Base-by-base conservation (phyloP, 2,113 vertebrate genomes). In the Syrrhaptes paradoxus region DNA sequence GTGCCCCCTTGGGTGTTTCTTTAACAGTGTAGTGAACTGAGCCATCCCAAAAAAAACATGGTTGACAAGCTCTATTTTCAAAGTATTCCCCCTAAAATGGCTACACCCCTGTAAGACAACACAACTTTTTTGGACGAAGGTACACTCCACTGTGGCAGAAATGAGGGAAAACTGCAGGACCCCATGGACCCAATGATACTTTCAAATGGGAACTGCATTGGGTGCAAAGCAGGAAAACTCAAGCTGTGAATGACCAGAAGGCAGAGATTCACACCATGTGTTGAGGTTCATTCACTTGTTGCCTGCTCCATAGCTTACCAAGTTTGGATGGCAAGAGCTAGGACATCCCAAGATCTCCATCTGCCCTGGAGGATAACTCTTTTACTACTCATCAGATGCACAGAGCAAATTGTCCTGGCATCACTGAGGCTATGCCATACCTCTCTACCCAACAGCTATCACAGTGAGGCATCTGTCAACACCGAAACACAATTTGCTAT, bases 1-100 rank as follows among this genome's bases (percentile, higher is more conserved):
- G 90, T 94, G n/a, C 75, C 70, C 45, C 73, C n/a, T 68, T 61
- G 81, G 41, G 43, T 89, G 59, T 63, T 95, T 95, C 81, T 79
- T 62, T 84, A 92, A 71, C 55, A 80, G 59, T 52, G 75, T 68
- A 75, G 88, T 85, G 74, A 94, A 78, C 76, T 83, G 82, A 85
- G 70, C 18, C 59, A 82, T 38, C 54, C 55, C 73, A 67, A 86
- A 78, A 7, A 31, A 87, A 76, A 45, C n/a, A 22, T 0, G 0
- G 7, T 21, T 55, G 63, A 76, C 15, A 55, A 91, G 66, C 61
- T 91, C 78, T 2, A 0, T n/a, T 76, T 87, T 51, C 82, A 59
- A 80, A 88, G 24, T 19, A 38, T 59, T 57, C 15, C 78, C 54
- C 4, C 3, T 31, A 68, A 41, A 82, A 18, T 0, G 1, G 4